Percentiles rank a stretch among this genome's conserved stretches.
These are phyloP conservation scores for Eupithecia inturbata DNA, from an alignment of 2,888 invertebrate species.

Conservation along the genomic window DNA sequence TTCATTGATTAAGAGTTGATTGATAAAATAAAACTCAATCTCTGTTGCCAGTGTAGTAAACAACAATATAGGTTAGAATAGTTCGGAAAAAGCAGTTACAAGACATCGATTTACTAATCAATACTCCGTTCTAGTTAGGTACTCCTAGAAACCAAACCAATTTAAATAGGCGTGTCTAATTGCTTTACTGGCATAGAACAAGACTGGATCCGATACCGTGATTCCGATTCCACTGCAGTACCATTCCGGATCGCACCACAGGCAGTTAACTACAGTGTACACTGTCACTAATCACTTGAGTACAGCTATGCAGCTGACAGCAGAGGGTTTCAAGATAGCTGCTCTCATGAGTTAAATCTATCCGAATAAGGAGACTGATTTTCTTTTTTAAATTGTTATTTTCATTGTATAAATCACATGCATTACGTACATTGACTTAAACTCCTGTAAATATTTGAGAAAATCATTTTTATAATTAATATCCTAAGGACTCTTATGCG, in stretches of 20 bases:
- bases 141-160: not conserved
- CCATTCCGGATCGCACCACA: conserved; percentile 45
- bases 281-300: conserved; percentile 67
- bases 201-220: conserved; percentile 30
- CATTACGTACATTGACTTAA: too few species aligned
- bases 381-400: not conserved
- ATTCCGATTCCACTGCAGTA: conserved; percentile 33
- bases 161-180: conserved; percentile 1
- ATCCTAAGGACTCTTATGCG: not conserved
- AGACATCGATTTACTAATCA: not conserved
- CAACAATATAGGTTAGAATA: not conserved
- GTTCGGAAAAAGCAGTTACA: not conserved
- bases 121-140: not conserved
- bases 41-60: not conserved
- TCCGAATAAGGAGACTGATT: not conserved
- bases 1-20: too few species aligned
- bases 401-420: not conserved
- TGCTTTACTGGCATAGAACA: conserved; percentile 17
- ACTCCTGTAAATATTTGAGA: not conserved
- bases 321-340: conserved; percentile 52
- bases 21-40: not conserved
- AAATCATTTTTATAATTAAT: not conserved
- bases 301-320: conserved; percentile 63
- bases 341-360: conserved; percentile 40
- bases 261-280: conserved; percentile 69